Percentiles rank a stretch among this genome's conserved stretches.
Evolutionary conservation across 2,797 vertebrate species (phyloP).

Genomic region (Rhinoraja longicauda): DNA sequence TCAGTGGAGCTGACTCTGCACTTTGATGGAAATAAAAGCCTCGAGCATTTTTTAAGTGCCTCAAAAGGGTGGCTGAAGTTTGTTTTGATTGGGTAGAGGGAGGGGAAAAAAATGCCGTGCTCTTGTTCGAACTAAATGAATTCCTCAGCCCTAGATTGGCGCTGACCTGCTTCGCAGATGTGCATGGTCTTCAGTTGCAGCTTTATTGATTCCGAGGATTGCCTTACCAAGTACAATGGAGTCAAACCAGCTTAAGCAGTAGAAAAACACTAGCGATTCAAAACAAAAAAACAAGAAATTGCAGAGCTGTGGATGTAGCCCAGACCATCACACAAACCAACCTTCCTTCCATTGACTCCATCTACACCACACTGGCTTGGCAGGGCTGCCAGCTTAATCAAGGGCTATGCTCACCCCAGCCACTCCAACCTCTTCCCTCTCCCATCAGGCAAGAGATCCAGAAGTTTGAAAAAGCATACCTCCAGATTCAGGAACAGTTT

Average conservation of each 20-base stretch:
- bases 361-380: too few species aligned
- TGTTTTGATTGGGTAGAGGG: slow-evolving; percentile 25
- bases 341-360: too few species aligned
- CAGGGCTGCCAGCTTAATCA: too few species aligned
- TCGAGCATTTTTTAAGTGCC: slow-evolving; percentile 33
- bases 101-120: background rate
- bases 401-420: too few species aligned
- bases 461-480: too few species aligned
- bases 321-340: too few species aligned
- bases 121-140: slow-evolving; percentile 21
- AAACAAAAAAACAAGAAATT: too few species aligned
- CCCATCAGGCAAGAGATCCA: too few species aligned
- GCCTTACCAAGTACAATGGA: background rate
- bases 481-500: too few species aligned
- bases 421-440: too few species aligned
- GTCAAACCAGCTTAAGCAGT: background rate
- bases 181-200: background rate
- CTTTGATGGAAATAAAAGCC: slow-evolving; percentile 38
- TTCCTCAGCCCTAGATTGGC: background rate
- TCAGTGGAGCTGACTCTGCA: slow-evolving; percentile 1
- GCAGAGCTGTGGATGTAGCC: too few species aligned
- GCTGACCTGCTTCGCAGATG: background rate
- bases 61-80: slow-evolving; percentile 31
- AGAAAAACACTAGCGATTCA: too few species aligned
- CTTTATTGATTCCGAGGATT: background rate